A percentile compares a stretch with the other conserved stretches of the same genome.
Evolutionary conservation across 2,888 invertebrate genomes (phyloP).

Genomic region (Argyresthia albistria): DNA sequence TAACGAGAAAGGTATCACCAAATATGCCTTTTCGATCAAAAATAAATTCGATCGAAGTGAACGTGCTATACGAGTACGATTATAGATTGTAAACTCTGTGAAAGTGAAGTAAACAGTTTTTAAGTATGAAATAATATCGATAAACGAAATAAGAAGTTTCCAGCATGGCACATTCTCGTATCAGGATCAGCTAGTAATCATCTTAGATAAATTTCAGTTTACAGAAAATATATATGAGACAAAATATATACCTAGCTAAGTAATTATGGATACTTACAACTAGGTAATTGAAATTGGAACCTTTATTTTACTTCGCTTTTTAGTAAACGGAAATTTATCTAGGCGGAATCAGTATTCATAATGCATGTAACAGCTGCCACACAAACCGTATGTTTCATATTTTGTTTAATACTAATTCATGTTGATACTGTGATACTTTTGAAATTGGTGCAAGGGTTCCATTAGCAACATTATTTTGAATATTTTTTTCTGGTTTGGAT

Average conservation of each 20-base stretch:
- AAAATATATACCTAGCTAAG: not conserved
- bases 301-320: not conserved
- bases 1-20: slow-evolving; percentile 33
- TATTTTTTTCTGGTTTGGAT: too few relatives aligned
- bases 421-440: slow-evolving; percentile 22
- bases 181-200: slow-evolving; percentile 52
- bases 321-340: slow-evolving; percentile 55
- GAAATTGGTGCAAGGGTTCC: slow-evolving; percentile 55
- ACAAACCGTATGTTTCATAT: slow-evolving; percentile 45
- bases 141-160: slow-evolving; percentile 62
- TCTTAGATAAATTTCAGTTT: slow-evolving; percentile 53
- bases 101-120: slow-evolving; percentile 39
- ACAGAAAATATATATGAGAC: slow-evolving; percentile 10
- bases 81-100: slow-evolving; percentile 23
- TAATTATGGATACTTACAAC: not conserved
- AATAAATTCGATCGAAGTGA: slow-evolving; percentile 25
- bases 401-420: slow-evolving; percentile 24
- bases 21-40: slow-evolving; percentile 31
- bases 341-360: slow-evolving; percentile 33
- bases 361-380: slow-evolving; percentile 67
- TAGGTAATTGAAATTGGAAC: not conserved
- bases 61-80: slow-evolving; percentile 33
- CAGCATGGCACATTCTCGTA: slow-evolving; percentile 71
- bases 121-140: slow-evolving; percentile 49
- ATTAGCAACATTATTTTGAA: too few relatives aligned